phyloP scores from a whole-genome alignment of 2,888 invertebrate genomes.

The Acanthacorydalis orientalis region DNA sequence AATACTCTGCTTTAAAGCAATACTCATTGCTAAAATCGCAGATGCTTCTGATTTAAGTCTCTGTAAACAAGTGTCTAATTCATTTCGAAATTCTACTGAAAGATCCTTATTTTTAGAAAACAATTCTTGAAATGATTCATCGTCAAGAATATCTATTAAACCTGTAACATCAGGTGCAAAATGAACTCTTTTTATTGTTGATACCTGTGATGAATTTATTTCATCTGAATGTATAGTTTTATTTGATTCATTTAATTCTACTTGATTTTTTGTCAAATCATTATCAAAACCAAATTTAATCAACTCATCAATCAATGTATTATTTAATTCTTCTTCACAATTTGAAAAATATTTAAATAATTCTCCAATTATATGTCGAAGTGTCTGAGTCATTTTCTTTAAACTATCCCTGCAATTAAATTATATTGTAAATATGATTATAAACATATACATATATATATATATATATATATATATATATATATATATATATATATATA shows the following conservation, averaged over 20 bases:
- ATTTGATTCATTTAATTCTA: conserved; percentile 13
- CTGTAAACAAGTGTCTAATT: conserved; percentile 49
- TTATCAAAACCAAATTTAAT: conserved; percentile 25
- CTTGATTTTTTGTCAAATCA: conserved; percentile 8
- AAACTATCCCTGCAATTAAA: conserved; percentile 40
- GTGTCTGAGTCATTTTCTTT: conserved; percentile 42
- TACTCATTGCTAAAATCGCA: conserved; percentile 42
- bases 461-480: too few species aligned
- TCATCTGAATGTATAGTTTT: conserved; percentile 12
- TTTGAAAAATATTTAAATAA: conserved; percentile 55
- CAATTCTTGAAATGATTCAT: conserved; percentile 24
- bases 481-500: too few species aligned
- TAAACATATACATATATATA: too few species aligned
- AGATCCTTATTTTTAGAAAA: conserved; percentile 20
- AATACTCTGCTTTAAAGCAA: too few species aligned
- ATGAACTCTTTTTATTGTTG: conserved; percentile 38
- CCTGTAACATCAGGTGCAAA: conserved; percentile 52
- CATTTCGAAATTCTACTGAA: conserved; percentile 40
- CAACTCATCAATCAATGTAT: conserved; percentile 49
- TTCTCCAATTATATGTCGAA: conserved; percentile 49
- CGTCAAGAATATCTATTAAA: conserved; percentile 41
- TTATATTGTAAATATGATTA: background rate
- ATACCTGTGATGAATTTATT: conserved; percentile 10
- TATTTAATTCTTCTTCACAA: conserved; percentile 66
- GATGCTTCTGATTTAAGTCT: conserved; percentile 53